These are phyloP conservation scores for Odocoileus hemionus DNA, from an alignment of 2,113 vertebrate species.

Conservation along the genomic window DNA sequence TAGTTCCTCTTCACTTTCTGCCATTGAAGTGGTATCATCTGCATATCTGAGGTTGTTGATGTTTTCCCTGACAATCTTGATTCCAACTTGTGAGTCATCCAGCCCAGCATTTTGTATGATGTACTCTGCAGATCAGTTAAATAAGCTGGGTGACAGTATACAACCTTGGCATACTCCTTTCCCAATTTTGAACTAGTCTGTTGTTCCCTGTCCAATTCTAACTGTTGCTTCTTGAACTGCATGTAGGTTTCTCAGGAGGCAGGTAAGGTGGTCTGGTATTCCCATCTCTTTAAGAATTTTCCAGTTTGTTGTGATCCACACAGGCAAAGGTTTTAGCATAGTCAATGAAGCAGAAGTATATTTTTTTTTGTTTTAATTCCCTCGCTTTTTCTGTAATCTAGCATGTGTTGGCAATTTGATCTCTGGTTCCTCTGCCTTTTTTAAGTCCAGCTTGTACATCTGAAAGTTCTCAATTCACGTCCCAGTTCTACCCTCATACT, in stretches of 20 bases:
- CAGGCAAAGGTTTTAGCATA: background rate
- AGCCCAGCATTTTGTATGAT: background rate
- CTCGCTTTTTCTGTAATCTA: background rate
- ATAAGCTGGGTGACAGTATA: background rate
- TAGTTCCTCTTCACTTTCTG: background rate
- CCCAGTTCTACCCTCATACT: background rate
- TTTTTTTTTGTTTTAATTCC: background rate
- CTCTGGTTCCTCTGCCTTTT: background rate
- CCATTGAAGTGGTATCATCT: background rate
- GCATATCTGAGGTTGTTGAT: background rate
- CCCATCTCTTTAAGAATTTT: background rate
- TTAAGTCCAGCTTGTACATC: background rate
- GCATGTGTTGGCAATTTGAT: background rate
- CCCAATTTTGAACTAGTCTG: background rate
- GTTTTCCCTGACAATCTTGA: background rate
- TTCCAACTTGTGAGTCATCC: background rate
- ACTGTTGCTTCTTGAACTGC: background rate
- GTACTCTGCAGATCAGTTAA: background rate
- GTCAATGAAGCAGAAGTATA: background rate
- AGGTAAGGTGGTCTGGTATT: background rate
- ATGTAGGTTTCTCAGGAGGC: background rate
- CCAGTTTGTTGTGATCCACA: background rate
- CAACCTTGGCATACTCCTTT: background rate
- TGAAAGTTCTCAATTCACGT: background rate
- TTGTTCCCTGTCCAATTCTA: background rate